A percentile compares a stretch with the other conserved stretches of the same genome.
phyloP scores from a whole-genome alignment of 2,113 vertebrate species.

The Sakesphorus luctuosus region DNA sequence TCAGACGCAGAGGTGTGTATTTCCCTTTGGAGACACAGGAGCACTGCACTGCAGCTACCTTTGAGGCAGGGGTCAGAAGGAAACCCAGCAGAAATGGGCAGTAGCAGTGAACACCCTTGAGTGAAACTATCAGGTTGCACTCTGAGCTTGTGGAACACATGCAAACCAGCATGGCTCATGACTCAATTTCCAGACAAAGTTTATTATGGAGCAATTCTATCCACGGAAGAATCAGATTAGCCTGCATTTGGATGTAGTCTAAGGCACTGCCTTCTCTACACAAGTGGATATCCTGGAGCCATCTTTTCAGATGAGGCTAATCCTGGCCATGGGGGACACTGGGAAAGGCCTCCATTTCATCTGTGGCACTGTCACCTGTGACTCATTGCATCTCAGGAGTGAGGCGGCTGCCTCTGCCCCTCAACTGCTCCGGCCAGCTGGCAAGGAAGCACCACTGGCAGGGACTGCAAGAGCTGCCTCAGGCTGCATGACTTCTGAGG shows the following conservation, averaged over 20 bases:
- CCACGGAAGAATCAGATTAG: neutral
- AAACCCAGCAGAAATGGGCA: neutral
- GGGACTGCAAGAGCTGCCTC: neutral
- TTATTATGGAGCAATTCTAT: neutral
- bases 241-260: neutral
- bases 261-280: neutral
- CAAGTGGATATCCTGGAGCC: neutral
- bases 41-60: neutral
- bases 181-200: neutral
- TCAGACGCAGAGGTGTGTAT: neutral
- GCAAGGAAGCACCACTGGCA: neutral
- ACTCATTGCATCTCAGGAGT: neutral
- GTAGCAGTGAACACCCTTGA: neutral
- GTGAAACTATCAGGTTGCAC: neutral
- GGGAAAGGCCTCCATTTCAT: rapidly evolving
- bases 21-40: neutral
- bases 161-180: neutral
- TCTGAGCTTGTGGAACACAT: neutral
- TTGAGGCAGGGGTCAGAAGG: neutral
- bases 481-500: neutral
- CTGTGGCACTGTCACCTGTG: neutral
- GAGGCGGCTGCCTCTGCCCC: neutral
- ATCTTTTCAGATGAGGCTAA: neutral
- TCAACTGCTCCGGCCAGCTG: neutral
- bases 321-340: neutral